Conservation (phyloP, 2,888 invertebrate species). For the Hemaris fuciformis region DNA sequence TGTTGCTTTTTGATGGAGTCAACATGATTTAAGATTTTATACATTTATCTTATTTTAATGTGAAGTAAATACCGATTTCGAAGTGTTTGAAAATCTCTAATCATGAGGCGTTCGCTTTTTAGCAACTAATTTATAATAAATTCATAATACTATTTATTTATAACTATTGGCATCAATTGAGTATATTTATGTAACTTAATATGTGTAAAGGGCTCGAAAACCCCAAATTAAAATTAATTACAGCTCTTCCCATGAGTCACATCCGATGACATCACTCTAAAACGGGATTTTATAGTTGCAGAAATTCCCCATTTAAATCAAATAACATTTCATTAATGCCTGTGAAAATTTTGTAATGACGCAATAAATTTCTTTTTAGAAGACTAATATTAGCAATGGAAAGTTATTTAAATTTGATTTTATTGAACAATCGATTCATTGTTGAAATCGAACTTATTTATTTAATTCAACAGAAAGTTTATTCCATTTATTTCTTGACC, state of each 20-base stretch:
- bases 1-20: too few relatives aligned
- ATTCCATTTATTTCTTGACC: too few relatives aligned
- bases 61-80: too few relatives aligned
- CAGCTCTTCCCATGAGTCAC: neutral
- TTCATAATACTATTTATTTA: too few relatives aligned
- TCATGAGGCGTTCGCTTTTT: too few relatives aligned
- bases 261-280: too few relatives aligned
- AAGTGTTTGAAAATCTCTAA: too few relatives aligned
- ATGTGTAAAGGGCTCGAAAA: neutral
- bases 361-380: neutral
- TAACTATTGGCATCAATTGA: neutral
- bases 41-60: too few relatives aligned
- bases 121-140: too few relatives aligned
- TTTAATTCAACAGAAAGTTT: neutral
- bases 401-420: neutral
- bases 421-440: neutral
- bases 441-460: neutral
- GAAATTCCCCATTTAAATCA: neutral
- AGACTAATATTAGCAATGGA: neutral
- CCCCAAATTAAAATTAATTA: neutral
- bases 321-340: neutral
- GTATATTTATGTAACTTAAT: too few relatives aligned
- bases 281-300: neutral
- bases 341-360: neutral
- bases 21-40: too few relatives aligned